Conservation (phyloP, 2,113 vertebrate genomes). For the Cichladusa arquata region DNA sequence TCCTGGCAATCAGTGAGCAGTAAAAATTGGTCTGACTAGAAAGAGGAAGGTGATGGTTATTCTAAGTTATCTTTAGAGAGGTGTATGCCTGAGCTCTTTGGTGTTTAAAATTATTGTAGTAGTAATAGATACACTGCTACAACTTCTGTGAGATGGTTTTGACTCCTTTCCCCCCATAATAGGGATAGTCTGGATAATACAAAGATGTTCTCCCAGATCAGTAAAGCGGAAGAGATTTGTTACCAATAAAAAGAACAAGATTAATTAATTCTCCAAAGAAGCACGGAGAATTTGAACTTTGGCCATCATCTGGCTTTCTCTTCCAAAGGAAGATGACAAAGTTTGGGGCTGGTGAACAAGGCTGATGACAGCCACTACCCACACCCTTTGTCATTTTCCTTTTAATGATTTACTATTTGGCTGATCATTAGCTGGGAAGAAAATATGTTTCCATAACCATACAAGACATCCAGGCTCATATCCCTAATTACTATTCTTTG, state of each 20-base stretch:
- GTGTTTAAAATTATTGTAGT: background rate
- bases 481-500: constrained; percentile 41
- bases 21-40: background rate
- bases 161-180: background rate
- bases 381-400: constrained; percentile 27
- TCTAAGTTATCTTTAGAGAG: background rate
- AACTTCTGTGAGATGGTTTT: background rate
- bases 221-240: background rate
- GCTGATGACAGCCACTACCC: background rate
- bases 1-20: background rate
- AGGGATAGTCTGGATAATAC: background rate
- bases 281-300: background rate
- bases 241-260: background rate
- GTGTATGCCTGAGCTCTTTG: background rate
- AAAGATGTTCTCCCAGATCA: background rate
- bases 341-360: background rate
- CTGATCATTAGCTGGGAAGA: constrained; percentile 22
- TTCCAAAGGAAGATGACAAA: background rate
- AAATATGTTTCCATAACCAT: constrained; percentile 40
- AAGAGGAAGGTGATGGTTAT: background rate
- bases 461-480: constrained; percentile 31
- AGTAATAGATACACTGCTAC: background rate
- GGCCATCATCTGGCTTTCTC: background rate
- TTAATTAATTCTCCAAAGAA: background rate
- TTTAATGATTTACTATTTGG: constrained; percentile 43